Evolutionary conservation across 2,113 vertebrate genomes (phyloP).

Genomic region (Hemiprocne comata): DNA sequence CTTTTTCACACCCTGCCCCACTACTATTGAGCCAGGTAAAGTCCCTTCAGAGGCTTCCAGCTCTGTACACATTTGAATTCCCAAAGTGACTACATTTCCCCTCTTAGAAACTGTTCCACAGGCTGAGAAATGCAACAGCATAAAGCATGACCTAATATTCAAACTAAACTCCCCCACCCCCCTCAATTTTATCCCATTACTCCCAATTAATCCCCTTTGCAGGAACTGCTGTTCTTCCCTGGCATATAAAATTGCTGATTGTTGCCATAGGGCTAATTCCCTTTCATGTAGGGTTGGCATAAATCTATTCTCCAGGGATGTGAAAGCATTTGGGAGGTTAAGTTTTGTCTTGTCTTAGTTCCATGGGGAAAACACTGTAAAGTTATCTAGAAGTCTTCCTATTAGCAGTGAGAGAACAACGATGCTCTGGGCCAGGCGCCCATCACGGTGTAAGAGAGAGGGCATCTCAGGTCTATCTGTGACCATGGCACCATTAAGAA

Average conservation of each 20-base stretch:
- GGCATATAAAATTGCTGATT: background rate
- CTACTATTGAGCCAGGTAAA: background rate
- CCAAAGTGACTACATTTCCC: background rate
- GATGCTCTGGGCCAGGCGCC: background rate
- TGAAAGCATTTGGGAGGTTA: background rate
- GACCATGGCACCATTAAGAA: background rate
- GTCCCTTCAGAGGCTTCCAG: background rate
- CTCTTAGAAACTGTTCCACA: background rate
- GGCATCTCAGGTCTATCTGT: background rate
- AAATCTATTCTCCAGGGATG: background rate
- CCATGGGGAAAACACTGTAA: background rate
- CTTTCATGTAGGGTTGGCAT: background rate
- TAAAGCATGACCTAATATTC: background rate
- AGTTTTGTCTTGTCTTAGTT: background rate
- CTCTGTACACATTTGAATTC: background rate
- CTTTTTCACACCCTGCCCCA: background rate
- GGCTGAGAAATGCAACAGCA: background rate
- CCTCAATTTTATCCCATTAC: background rate
- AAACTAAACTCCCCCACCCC: background rate
- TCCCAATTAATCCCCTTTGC: background rate
- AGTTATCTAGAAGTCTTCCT: background rate
- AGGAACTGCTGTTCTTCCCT: background rate
- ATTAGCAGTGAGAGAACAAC: background rate
- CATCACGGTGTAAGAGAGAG: fast-evolving
- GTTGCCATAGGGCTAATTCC: background rate